A percentile compares a stretch with the other conserved stretches of the same genome.
phyloP scores from a whole-genome alignment of 2,113 vertebrate species.

The Catharus bicknelli region DNA sequence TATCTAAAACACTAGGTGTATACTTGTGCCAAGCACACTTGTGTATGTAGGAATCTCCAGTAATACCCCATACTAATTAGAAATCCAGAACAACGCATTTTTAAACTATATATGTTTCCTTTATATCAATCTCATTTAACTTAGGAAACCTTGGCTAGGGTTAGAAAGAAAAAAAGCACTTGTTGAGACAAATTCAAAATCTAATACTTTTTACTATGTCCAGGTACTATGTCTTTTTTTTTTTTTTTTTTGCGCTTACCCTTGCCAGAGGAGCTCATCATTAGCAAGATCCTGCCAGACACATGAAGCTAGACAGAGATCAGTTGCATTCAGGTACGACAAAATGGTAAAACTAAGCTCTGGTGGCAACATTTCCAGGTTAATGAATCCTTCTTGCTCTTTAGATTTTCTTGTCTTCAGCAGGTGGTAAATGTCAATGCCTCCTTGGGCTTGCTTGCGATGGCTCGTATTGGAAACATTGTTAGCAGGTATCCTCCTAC shows the following conservation, averaged over 20 bases:
- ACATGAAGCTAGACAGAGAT: slow-evolving; percentile 95
- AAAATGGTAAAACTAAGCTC: slow-evolving; percentile 97
- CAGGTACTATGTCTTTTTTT: neutral
- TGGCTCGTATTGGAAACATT: slow-evolving; percentile 61
- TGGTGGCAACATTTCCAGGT: slow-evolving; percentile 95
- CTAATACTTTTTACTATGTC: neutral
- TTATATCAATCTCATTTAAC: neutral
- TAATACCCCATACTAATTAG: neutral
- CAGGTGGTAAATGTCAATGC: slow-evolving; percentile 91
- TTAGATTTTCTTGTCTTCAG: slow-evolving; percentile 87
- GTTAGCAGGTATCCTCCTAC: slow-evolving; percentile 73
- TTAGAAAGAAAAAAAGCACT: neutral
- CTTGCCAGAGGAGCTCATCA: slow-evolving; percentile 97
- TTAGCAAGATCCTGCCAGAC: slow-evolving; percentile 97
- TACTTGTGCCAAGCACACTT: neutral
- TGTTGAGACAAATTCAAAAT: neutral
- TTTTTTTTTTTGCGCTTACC: slow-evolving; percentile 76
- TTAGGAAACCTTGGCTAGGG: neutral
- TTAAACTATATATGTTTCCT: neutral
- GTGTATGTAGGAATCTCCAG: neutral
- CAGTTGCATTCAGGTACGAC: slow-evolving; percentile 97
- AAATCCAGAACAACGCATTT: neutral
- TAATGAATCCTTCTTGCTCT: slow-evolving; percentile 90
- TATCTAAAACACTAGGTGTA: neutral
- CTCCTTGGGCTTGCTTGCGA: slow-evolving; percentile 82